Evolutionary conservation across 2,888 invertebrate species (phyloP).

Genomic region (Fragum whitleyi): DNA sequence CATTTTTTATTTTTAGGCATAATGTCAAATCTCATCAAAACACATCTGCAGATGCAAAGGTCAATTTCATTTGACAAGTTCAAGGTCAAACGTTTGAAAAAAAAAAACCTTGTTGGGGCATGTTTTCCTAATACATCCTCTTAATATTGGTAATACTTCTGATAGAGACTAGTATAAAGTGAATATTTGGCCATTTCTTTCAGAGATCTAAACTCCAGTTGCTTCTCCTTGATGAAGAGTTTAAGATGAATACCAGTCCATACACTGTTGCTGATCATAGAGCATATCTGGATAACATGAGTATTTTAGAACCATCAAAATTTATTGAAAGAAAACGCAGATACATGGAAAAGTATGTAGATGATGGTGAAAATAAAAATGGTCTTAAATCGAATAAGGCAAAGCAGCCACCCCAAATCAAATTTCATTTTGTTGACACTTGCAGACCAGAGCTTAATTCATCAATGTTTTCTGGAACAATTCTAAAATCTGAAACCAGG

Average conservation of each 20-base stretch:
- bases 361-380: background rate
- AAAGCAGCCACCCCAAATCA: background rate
- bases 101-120: no score
- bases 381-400: background rate
- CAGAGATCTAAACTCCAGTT: background rate
- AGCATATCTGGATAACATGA: background rate
- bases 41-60: no score
- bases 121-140: no score
- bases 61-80: no score
- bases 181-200: no score
- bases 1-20: no score
- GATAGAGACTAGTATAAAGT: no score
- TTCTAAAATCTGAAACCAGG: background rate
- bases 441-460: background rate
- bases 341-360: background rate
- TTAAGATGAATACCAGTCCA: background rate
- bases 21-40: no score
- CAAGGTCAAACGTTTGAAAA: no score
- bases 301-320: background rate
- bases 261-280: background rate
- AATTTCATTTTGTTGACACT: background rate
- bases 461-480: background rate
- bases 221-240: background rate
- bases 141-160: no score
- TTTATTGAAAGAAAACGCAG: background rate